A percentile compares a stretch with the other conserved stretches of the same genome.
phyloP scores from a whole-genome alignment of 2,797 vertebrate species.

The Alosa sapidissima region DNA sequence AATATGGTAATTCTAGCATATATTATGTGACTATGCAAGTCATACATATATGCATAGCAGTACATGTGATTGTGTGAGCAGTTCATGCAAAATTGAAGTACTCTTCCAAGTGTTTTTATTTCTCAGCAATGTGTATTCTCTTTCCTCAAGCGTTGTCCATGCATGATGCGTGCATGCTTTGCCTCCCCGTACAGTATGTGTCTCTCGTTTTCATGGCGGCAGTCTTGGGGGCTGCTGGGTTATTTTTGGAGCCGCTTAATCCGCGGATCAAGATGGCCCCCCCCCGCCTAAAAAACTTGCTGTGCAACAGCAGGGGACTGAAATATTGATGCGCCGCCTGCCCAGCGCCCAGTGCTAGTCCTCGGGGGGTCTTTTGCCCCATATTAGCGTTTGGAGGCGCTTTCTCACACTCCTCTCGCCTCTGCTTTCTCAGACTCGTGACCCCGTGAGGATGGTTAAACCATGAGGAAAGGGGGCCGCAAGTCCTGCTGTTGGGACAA shows the following conservation, averaged over 20 bases:
- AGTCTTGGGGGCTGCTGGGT: constrained; percentile 33
- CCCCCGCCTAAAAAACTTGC: constrained; percentile 43
- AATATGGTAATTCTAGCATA: not conserved
- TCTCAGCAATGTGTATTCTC: not conserved
- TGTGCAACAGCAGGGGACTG: constrained; percentile 50
- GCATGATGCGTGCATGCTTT: not conserved
- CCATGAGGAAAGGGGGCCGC: constrained; percentile 1
- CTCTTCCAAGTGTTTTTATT: not conserved
- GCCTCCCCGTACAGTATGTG: not conserved
- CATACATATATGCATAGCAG: not conserved
- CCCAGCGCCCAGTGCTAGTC: constrained; percentile 42
- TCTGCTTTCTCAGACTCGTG: constrained; percentile 32
- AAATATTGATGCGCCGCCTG: constrained; percentile 56
- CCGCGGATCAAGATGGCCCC: constrained; percentile 48
- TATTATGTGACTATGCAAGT: not conserved
- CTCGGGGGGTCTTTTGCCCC: constrained; percentile 51
- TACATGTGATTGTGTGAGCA: not conserved
- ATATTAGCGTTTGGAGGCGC: constrained; percentile 42
- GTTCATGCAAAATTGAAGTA: not conserved
- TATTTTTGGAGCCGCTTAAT: constrained; percentile 57
- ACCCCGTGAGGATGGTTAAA: constrained; percentile 34
- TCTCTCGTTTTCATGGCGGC: not conserved
- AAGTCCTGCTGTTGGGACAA: not conserved
- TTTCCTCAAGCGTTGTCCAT: not conserved
- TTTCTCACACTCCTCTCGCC: constrained; percentile 35